These are phyloP conservation scores for Furnarius figulus DNA, from an alignment of 2,113 vertebrate species.

Conservation along the genomic window DNA sequence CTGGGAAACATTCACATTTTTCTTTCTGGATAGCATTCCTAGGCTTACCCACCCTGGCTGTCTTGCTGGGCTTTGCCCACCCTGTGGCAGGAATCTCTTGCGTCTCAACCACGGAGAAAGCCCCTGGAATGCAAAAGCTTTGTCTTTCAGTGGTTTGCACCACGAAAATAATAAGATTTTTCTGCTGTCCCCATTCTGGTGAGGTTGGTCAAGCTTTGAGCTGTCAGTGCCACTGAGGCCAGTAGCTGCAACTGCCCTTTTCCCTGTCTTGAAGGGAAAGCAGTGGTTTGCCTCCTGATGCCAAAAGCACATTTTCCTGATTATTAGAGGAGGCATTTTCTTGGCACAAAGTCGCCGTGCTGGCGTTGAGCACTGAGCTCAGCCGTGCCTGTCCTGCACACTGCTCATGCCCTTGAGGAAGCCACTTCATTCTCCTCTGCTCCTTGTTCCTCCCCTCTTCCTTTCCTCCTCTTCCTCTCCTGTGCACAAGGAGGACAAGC, in stretches of 20 bases:
- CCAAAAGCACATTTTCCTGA: not conserved
- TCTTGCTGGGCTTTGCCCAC: not conserved
- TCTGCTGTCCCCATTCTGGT: not conserved
- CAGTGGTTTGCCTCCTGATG: not conserved
- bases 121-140: not conserved
- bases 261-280: not conserved
- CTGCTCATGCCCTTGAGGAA: not conserved
- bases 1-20: not conserved
- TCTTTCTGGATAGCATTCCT: not conserved
- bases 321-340: not conserved
- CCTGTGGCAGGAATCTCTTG: not conserved
- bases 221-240: not conserved
- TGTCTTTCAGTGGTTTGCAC: not conserved
- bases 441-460: not conserved
- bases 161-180: not conserved
- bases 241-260: not conserved
- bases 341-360: not conserved
- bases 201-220: not conserved
- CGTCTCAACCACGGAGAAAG: not conserved
- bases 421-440: not conserved
- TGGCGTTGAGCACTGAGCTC: not conserved
- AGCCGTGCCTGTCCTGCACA: not conserved
- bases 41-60: not conserved
- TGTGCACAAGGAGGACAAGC: not conserved
- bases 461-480: not conserved